Evolutionary conservation across 2,113 vertebrate genomes (phyloP), one percentile per base, ranked within the genome.

Genomic region (Hippocampus comes): DNA sequence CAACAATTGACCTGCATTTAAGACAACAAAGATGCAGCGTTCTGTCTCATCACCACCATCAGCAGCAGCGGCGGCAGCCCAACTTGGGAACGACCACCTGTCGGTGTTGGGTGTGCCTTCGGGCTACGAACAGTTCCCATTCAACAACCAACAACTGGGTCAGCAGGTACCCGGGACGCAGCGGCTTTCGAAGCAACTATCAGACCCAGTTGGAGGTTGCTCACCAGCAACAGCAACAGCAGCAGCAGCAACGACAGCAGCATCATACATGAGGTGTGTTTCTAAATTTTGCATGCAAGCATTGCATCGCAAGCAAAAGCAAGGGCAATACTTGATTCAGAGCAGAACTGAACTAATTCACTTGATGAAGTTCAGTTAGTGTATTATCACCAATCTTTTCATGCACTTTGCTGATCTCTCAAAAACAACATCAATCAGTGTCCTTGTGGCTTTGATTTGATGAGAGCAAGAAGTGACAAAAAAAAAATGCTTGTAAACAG

Each of bases 401-500:
- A 65, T 23, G 41, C 21, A 23, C n/a, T 9, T 11, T 4, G 43
- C 42, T 25, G 23, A 65, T 65, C 63, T 43, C 11, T 66, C 3
- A 27, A 27, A 66, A 66, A 48, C 2, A 8, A 48, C n/a, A 25
- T 41, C 63, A 49, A 48, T 48, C 64, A 8, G 15, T 17, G 42
- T 66, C 64, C 64, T 66, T 46, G 64, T 48, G 64, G 23, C 48
- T 43, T 42, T 46, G 56, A 59, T 27, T 59, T 59, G 27, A 59
- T 1, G 14, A 2, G 12, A 59, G 11, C 23, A 14, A 27, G 12
- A 59, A 59, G 56, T 57, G 56, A 15, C 56, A 59, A 59, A 8
- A 38, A 8, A 38, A 59, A 59, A 8, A 34, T 23, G 43, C n/a
- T 48, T 48, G 43, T 49, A 18, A 65, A 65, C 42, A 46, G 8